Evolutionary conservation across 2,797 vertebrate genomes (phyloP).

Genomic region (Aldrovandia affinis): DNA sequence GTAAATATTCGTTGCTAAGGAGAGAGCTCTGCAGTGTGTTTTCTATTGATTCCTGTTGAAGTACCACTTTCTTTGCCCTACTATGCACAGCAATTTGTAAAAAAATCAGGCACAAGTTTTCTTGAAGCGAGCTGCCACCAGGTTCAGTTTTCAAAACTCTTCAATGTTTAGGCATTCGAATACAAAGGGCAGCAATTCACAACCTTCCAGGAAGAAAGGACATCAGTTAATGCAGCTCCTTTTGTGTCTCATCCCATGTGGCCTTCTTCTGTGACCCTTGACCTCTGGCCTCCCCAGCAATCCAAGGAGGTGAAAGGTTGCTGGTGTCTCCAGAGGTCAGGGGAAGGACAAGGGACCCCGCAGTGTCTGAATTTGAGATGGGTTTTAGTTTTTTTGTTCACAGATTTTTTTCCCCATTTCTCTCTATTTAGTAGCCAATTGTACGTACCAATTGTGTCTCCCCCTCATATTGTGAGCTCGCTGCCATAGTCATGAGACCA

Average conservation of each 20-base stretch:
- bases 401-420: conserved; percentile 44
- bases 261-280: conserved; percentile 43
- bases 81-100: neutral
- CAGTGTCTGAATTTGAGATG: conserved; percentile 30
- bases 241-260: conserved; percentile 16
- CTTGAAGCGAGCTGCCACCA: neutral
- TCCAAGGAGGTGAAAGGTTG: conserved; percentile 43
- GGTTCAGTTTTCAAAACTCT: neutral
- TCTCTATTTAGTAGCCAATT: too few species aligned
- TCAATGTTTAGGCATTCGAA: neutral
- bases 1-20: neutral
- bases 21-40: neutral
- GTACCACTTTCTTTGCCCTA: neutral
- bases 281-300: conserved; percentile 32
- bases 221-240: conserved; percentile 24
- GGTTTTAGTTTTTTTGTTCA: conserved; percentile 31
- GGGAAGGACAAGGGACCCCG: conserved; percentile 44
- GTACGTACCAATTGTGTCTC: too few species aligned
- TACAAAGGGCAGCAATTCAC: neutral
- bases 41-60: neutral
- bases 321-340: conserved; percentile 46
- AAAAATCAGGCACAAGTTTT: neutral
- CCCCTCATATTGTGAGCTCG: too few species aligned
- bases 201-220: conserved; percentile 27
- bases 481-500: too few species aligned